Evolutionary conservation across 2,888 invertebrate genomes (phyloP).

Genomic region (Chrysolina americana): DNA sequence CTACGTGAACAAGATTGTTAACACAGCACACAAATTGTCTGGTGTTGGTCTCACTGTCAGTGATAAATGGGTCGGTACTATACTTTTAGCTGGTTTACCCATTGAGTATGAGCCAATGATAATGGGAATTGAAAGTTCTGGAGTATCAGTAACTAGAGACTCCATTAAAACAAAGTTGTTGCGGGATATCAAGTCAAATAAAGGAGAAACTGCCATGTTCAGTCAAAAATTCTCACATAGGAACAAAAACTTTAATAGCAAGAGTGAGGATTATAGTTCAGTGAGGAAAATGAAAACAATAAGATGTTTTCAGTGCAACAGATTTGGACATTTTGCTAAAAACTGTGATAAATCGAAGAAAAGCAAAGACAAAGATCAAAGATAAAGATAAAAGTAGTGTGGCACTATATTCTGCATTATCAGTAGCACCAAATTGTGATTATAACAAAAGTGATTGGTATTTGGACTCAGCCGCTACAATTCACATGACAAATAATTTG

Average conservation of each 20-base stretch:
- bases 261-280: too few relatives aligned
- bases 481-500: too few relatives aligned
- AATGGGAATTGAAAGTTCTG: too few relatives aligned
- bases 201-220: too few relatives aligned
- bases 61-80: constrained; percentile 42
- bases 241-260: too few relatives aligned
- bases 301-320: constrained; percentile 34
- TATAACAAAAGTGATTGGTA: too few relatives aligned
- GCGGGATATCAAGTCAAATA: constrained; percentile 40
- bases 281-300: constrained; percentile 3
- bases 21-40: constrained; percentile 29
- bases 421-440: too few relatives aligned
- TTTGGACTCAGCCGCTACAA: too few relatives aligned
- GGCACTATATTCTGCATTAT: constrained; percentile 29
- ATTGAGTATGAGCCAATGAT: too few relatives aligned
- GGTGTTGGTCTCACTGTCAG: constrained; percentile 28
- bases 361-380: neutral
- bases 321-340: constrained; percentile 37
- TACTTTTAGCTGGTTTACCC: constrained; percentile 50
- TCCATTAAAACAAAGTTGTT: too few relatives aligned
- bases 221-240: too few relatives aligned
- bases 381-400: constrained; percentile 10
- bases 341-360: constrained; percentile 22
- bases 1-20: constrained; percentile 39
- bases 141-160: too few relatives aligned